A percentile compares a stretch with the other conserved stretches of the same genome.
These are phyloP conservation scores for Sesia bembeciformis DNA, from an alignment of 2,888 invertebrate genomes.

Conservation along the genomic window DNA sequence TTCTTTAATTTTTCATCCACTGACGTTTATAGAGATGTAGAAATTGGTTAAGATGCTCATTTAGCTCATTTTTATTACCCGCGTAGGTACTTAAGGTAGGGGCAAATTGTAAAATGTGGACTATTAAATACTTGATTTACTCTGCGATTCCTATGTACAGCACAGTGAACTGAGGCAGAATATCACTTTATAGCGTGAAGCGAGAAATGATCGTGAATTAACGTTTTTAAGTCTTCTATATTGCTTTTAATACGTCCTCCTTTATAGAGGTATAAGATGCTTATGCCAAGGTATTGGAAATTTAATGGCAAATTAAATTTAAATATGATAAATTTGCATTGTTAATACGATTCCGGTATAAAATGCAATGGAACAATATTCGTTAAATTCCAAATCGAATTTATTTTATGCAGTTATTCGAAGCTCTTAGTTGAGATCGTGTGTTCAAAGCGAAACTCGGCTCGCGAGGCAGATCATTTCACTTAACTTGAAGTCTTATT, in stretches of 20 bases:
- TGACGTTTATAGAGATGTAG: conserved; percentile 30
- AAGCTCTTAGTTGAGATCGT: conserved; percentile 33
- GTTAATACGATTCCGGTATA: neutral
- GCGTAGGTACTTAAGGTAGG: conserved; percentile 24
- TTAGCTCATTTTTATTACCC: conserved; percentile 24
- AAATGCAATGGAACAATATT: neutral
- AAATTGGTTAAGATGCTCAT: conserved; percentile 26
- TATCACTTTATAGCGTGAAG: conserved; percentile 40
- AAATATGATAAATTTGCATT: neutral
- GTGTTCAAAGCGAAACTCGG: conserved; percentile 47
- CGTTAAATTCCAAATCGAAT: conserved; percentile 11
- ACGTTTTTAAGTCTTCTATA: conserved; percentile 45
- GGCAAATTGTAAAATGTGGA: conserved; percentile 56
- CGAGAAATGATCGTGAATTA: conserved; percentile 41
- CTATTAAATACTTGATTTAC: conserved; percentile 51
- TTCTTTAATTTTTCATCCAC: conserved; percentile 32
- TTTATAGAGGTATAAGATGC: conserved; percentile 27
- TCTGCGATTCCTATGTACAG: conserved; percentile 19
- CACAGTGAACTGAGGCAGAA: conserved; percentile 22
- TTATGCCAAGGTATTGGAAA: conserved; percentile 16
- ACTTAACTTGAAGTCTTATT: conserved; percentile 49
- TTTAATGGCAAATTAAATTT: neutral
- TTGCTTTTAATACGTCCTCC: conserved; percentile 38
- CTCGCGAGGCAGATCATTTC: conserved; percentile 43
- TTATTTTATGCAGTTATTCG: conserved; percentile 20